Base-by-base conservation (phyloP, 2,797 vertebrate species). In the Helarctos malayanus region DNA sequence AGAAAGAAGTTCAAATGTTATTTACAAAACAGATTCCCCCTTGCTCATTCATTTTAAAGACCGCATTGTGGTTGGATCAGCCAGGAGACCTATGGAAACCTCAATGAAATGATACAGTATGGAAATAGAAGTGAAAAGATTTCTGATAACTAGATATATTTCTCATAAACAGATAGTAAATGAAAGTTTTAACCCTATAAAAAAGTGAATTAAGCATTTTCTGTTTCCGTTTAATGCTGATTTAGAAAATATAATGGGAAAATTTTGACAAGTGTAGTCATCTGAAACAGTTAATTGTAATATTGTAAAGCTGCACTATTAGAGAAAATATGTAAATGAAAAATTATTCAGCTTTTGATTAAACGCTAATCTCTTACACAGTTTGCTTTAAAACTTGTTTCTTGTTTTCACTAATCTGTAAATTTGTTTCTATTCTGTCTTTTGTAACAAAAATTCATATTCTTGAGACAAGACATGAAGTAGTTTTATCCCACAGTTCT, bases 141-240 rank as follows among this genome's bases (percentile, higher is more conserved):
- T 92, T 93, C 27, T 23, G 89, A 41, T 52, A 61, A 68, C 3
- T 27, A 87, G 25, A 63, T 80, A 7, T 91, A 71, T 54, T 92
- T 79, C 9, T 86, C 38, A 32, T 89, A 65, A 86, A 71, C 7
- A 69, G 41, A 59, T 81, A 91, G 87, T 95, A 97, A 94, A 85
- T 4, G 2, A 6, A 97, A 86, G 27, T 49, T 76, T 35, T 97
- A 96, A 29, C 4, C 85, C 86, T 80, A 88, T 63, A 75, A 6
- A 91, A 68, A 80, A 75, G 9, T 63, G 61, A 82, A 38, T 19
- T 95, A 86, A 68, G 76, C 68, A 52, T 82, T 95, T 2, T 15
- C 76, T 52, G 21, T 54, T 94, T 54, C 5, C 23, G 45, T 29
- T 82, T 93, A 84, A 47, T 45, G 59, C 54, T 21, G 7, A 41